Evolutionary conservation across 2,797 vertebrate species (phyloP).

Genomic region (Lacerta bilineata): DNA sequence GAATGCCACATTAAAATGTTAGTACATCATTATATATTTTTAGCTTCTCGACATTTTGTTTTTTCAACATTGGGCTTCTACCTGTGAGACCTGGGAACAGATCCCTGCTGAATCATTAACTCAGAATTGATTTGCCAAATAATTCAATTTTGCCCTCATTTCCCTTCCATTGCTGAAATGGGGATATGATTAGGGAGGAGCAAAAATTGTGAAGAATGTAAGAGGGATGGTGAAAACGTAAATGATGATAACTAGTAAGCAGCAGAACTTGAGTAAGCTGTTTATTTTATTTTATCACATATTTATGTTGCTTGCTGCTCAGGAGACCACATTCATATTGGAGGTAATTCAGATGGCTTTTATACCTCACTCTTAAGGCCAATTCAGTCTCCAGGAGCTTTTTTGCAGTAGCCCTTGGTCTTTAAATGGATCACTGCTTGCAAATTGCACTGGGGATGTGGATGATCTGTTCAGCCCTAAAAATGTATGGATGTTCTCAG

Average conservation of each 20-base stretch:
- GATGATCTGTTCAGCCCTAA: background rate
- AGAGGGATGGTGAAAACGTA: background rate
- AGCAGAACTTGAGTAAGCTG: background rate
- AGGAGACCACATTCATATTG: background rate
- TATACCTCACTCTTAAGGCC: background rate
- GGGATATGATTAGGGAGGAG: constrained; percentile 37
- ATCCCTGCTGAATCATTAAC: background rate
- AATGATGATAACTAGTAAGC: background rate
- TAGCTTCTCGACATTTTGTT: background rate
- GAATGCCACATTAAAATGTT: background rate
- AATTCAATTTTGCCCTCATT: background rate
- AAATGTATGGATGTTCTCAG: background rate
- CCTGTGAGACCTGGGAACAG: background rate
- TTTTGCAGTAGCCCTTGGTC: background rate
- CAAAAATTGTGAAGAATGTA: constrained; percentile 4
- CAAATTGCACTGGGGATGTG: background rate
- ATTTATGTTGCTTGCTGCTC: background rate
- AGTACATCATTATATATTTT: background rate
- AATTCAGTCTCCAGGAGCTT: background rate
- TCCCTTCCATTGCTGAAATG: constrained; percentile 21
- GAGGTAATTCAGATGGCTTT: background rate
- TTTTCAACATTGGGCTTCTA: background rate
- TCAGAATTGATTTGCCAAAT: background rate
- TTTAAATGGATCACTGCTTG: background rate
- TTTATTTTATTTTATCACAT: background rate